Evolutionary conservation across 2,797 vertebrate species (phyloP).

Genomic region (Scomberomorus guttatus): DNA sequence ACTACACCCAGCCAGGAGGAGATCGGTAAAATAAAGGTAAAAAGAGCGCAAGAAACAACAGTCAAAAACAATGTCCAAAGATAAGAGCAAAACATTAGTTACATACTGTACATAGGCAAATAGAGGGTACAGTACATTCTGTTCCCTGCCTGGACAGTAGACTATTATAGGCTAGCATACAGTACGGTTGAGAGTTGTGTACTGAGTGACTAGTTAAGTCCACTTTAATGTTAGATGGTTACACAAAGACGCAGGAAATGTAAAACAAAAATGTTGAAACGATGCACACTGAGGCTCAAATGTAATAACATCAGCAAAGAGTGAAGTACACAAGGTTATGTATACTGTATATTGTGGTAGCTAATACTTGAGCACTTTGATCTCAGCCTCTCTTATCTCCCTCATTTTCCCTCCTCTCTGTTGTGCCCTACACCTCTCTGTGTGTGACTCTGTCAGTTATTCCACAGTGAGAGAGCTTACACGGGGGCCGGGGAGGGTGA

Average conservation of each 20-base stretch:
- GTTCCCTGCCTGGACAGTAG: constrained; percentile 3
- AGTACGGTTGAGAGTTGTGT: background rate
- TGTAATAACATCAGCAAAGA: constrained; percentile 13
- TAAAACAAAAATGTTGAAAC: background rate
- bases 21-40: background rate
- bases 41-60: background rate
- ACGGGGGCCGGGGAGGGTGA: constrained; percentile 48
- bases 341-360: constrained; percentile 23
- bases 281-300: background rate
- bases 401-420: constrained; percentile 55
- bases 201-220: constrained; percentile 3
- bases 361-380: constrained; percentile 39
- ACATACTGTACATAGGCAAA: background rate
- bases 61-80: background rate
- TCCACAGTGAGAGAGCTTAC: constrained; percentile 54
- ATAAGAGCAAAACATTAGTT: background rate
- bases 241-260: background rate
- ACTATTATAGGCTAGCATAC: background rate
- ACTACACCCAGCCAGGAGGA: background rate
- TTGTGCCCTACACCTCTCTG: constrained; percentile 52
- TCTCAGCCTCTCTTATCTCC: constrained; percentile 53
- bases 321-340: constrained; percentile 30
- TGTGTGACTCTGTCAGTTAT: constrained; percentile 57
- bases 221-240: constrained; percentile 6
- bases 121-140: constrained; percentile 6